A percentile compares a stretch with the other conserved stretches of the same genome.
phyloP scores from a whole-genome alignment of 2,888 invertebrate genomes.

The Beris morrisii region DNA sequence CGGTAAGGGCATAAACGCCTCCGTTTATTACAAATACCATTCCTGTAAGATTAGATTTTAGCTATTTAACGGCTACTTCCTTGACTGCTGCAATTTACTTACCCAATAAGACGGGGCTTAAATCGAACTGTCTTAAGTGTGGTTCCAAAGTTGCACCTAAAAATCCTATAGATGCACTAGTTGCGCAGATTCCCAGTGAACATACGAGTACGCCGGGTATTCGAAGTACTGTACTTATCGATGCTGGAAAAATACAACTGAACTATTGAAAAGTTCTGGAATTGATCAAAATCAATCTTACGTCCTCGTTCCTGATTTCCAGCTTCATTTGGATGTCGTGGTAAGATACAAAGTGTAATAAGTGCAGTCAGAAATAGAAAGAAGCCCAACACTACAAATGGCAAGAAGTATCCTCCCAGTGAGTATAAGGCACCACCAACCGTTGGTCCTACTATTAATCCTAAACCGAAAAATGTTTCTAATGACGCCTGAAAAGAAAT shows the following conservation, averaged over 20 bases:
- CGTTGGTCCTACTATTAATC: constrained; percentile 86
- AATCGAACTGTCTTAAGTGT: constrained; percentile 64
- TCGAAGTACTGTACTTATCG: constrained; percentile 65
- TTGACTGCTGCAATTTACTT: neutral
- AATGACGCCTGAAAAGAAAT: constrained; percentile 65
- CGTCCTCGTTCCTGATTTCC: constrained; percentile 63
- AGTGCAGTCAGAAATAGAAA: constrained; percentile 74
- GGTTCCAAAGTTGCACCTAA: constrained; percentile 87
- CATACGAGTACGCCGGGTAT: constrained; percentile 76
- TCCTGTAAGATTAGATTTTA: constrained; percentile 60
- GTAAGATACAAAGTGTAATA: constrained; percentile 72
- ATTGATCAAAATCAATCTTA: constrained; percentile 51
- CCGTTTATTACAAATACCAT: constrained; percentile 85
- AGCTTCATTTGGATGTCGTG: constrained; percentile 63
- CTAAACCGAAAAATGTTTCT: constrained; percentile 86
- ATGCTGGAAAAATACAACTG: constrained; percentile 57
- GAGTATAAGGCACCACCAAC: constrained; percentile 84
- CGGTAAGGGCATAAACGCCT: constrained; percentile 75
- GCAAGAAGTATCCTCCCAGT: constrained; percentile 76
- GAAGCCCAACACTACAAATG: constrained; percentile 78
- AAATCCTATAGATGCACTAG: constrained; percentile 83
- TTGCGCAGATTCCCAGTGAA: constrained; percentile 71
- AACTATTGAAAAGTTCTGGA: neutral
- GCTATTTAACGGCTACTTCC: neutral
- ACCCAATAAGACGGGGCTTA: constrained; percentile 41